Conservation (phyloP, 2,888 invertebrate species). For the Nemoura dubitans region DNA sequence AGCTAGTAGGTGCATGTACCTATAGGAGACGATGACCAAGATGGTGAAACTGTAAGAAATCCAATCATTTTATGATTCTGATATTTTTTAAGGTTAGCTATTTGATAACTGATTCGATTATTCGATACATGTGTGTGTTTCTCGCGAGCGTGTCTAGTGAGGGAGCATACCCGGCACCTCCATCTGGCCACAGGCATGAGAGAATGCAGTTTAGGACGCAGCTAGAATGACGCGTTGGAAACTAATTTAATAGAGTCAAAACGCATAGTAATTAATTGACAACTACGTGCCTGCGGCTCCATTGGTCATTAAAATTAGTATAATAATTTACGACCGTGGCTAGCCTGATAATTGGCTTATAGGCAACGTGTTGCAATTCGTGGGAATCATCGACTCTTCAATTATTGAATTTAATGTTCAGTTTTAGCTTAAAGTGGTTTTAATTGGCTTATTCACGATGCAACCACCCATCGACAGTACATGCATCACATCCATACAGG, state of each 20-base stretch:
- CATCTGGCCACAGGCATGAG: too few relatives aligned
- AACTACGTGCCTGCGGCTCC: not conserved
- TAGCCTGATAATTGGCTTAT: not conserved
- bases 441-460: not conserved
- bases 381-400: not conserved
- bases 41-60: too few relatives aligned
- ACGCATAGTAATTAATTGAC: conserved; percentile 4
- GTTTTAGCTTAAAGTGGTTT: conserved; percentile 12
- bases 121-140: too few relatives aligned
- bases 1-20: too few relatives aligned
- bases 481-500: not conserved
- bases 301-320: not conserved
- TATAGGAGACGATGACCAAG: too few relatives aligned
- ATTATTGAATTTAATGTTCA: conserved; percentile 12
- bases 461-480: not conserved
- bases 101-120: too few relatives aligned
- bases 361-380: not conserved
- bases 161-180: too few relatives aligned
- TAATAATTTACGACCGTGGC: not conserved
- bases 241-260: not conserved
- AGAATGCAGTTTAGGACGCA: too few relatives aligned
- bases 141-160: too few relatives aligned
- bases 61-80: too few relatives aligned
- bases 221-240: not conserved
- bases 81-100: too few relatives aligned